Evolutionary conservation across 2,797 vertebrate genomes (phyloP).

Genomic region (Smutsia gigantea): DNA sequence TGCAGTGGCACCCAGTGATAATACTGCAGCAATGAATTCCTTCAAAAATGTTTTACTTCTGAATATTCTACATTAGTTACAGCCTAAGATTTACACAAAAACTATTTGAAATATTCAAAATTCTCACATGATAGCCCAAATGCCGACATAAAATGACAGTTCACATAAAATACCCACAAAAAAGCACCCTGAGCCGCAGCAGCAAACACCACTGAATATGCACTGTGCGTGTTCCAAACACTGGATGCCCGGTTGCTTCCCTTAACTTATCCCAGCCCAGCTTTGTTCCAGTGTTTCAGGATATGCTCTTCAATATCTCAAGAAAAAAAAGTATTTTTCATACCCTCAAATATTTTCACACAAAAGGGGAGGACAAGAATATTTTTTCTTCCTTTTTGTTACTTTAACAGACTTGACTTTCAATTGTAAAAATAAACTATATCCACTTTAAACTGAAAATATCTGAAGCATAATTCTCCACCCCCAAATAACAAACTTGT

Average conservation of each 20-base stretch:
- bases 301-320: neutral
- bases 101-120: neutral
- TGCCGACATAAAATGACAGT: neutral
- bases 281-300: neutral
- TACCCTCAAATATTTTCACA: neutral
- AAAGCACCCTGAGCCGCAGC: neutral
- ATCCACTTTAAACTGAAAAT: conserved; percentile 19
- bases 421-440: neutral
- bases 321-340: neutral
- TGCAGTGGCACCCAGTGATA: conserved; percentile 49
- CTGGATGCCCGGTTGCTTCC: too few relatives aligned
- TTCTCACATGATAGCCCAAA: neutral
- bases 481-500: neutral
- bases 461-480: neutral
- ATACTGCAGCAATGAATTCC: neutral
- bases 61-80: neutral
- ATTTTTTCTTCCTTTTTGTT: neutral
- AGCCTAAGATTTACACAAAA: neutral
- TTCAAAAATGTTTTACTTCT: neutral
- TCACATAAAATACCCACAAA: neutral
- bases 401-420: conserved; percentile 31
- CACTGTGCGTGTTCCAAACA: fast-evolving
- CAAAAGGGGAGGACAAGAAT: neutral
- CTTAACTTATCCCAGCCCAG: neutral
- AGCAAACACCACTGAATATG: too few relatives aligned